Evolutionary conservation across 2,113 vertebrate genomes (phyloP).

Genomic region (Osmerus mordax): DNA sequence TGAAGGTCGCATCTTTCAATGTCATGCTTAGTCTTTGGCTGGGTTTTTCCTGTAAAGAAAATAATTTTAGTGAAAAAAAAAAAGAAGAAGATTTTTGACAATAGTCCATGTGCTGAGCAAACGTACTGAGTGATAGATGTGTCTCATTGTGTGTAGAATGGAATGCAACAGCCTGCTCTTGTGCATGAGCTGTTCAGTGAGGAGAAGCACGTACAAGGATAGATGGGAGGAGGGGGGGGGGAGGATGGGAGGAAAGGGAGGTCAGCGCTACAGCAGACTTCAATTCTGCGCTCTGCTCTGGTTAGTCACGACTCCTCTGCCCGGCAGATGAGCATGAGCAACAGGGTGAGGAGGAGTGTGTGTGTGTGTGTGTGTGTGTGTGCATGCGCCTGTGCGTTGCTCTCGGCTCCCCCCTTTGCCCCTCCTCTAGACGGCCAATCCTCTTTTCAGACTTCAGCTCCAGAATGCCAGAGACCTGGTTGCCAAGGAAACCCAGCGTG

Average conservation of each 20-base stretch:
- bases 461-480: conserved; percentile 58
- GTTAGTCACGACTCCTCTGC: conserved; percentile 69
- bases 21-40: background rate
- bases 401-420: conserved; percentile 12
- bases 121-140: conserved; percentile 7
- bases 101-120: background rate
- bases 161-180: conserved; percentile 12
- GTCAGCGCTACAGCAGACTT: conserved; percentile 31
- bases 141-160: conserved; percentile 1
- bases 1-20: background rate
- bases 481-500: conserved; percentile 65
- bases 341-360: conserved; percentile 43
- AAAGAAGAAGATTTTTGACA: too few relatives aligned
- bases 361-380: conserved; percentile 19
- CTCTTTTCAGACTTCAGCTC: conserved; percentile 43
- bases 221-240: conserved; percentile 1
- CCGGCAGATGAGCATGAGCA: conserved; percentile 61
- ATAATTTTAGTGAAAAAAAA: too few relatives aligned
- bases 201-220: conserved; percentile 33
- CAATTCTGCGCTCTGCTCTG: conserved; percentile 37
- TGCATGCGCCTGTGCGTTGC: conserved; percentile 19
- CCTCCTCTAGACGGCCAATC: conserved; percentile 30
- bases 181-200: conserved; percentile 22
- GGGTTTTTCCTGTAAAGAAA: too few relatives aligned
- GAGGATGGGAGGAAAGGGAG: background rate